phyloP scores from a whole-genome alignment of 2,888 invertebrate species.

The Chymomyza amoena region DNA sequence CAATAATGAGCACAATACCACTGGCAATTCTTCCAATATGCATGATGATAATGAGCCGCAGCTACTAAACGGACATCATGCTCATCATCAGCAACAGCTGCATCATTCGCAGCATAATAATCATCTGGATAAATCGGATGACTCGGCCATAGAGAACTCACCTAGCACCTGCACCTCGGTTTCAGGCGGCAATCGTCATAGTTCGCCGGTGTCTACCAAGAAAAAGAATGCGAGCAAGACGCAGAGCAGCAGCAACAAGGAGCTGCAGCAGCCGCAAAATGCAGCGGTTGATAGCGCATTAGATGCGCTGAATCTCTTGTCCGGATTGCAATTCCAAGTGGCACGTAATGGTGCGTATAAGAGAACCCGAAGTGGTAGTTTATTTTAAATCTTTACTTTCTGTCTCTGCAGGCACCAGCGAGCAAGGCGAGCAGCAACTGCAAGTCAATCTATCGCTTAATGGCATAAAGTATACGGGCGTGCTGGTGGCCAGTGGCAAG shows the following conservation, averaged over 20 bases:
- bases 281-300: slow-evolving; percentile 40
- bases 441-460: slow-evolving; percentile 98
- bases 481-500: slow-evolving; percentile 85
- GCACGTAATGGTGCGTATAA: slow-evolving; percentile 87
- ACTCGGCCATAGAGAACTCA: slow-evolving; percentile 75
- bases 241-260: slow-evolving; percentile 36
- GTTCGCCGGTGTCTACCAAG: slow-evolving; percentile 73
- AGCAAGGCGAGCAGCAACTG: slow-evolving; percentile 91
- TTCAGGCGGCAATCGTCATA: slow-evolving; percentile 52
- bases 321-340: slow-evolving; percentile 86
- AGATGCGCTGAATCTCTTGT: slow-evolving; percentile 63
- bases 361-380: not conserved
- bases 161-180: slow-evolving; percentile 67
- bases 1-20: slow-evolving; percentile 60
- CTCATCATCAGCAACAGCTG: slow-evolving; percentile 40
- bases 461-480: slow-evolving; percentile 96
- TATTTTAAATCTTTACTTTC: slow-evolving; percentile 19
- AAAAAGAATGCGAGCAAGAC: slow-evolving; percentile 57
- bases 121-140: slow-evolving; percentile 72
- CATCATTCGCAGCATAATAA: slow-evolving; percentile 37
- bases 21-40: slow-evolving; percentile 61
- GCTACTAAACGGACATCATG: slow-evolving; percentile 61
- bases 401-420: slow-evolving; percentile 85
- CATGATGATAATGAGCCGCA: slow-evolving; percentile 58
- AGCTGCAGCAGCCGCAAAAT: slow-evolving; percentile 15